phyloP scores from a whole-genome alignment of 2,113 vertebrate genomes.

The Gorsachius goisagi region DNA sequence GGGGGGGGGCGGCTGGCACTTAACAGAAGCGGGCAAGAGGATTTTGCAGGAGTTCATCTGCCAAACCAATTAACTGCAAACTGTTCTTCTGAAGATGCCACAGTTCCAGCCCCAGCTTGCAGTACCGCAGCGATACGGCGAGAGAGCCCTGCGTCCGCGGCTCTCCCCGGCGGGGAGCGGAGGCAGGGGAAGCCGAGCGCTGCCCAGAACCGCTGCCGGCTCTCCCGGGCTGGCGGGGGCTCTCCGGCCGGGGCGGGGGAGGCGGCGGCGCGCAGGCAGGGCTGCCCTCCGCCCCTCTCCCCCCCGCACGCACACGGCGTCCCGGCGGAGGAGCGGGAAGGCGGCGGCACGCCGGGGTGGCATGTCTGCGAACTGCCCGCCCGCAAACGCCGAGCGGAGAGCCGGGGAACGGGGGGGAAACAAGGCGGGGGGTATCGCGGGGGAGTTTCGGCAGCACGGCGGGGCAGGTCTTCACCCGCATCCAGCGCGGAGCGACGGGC shows the following conservation, averaged over 20 bases:
- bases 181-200: neutral
- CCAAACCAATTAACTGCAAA: conserved; percentile 47
- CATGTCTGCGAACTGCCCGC: neutral
- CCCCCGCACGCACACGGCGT: neutral
- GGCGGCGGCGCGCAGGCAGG: neutral
- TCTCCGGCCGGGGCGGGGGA: neutral
- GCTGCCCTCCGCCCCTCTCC: neutral
- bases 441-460: neutral
- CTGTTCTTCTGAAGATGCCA: neutral
- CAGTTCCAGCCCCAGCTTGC: neutral
- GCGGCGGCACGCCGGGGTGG: neutral
- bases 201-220: too few species aligned
- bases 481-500: neutral
- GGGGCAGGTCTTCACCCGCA: neutral
- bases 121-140: neutral
- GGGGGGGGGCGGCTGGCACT: neutral
- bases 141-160: neutral
- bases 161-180: neutral
- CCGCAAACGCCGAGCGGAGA: accelerated
- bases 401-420: too few species aligned
- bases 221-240: neutral
- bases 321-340: neutral
- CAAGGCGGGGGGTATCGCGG: neutral
- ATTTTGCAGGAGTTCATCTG: conserved; percentile 39
- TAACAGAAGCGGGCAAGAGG: conserved; percentile 10